Base-by-base conservation (phyloP, 2,797 vertebrate species). In the Chelon auratus region DNA sequence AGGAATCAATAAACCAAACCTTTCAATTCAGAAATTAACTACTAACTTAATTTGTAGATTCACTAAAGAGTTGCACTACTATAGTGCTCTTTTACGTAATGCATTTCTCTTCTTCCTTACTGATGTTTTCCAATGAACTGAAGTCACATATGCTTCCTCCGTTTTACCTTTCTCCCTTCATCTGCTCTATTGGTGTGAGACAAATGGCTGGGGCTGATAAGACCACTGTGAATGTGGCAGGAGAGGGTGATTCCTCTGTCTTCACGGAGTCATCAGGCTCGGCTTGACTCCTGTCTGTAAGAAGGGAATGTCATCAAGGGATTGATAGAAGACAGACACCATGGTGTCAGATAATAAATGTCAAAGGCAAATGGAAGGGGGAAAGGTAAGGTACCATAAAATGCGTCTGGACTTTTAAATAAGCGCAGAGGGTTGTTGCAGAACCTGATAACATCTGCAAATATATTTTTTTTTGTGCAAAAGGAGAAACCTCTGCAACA, bases 191-290 rank as follows among this genome's bases (percentile, higher is more conserved):
- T 62, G 18, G 30, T 64, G 58, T 68, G 26, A 83, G 18, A 60
- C 84, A 83, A 77, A 69, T 72, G 62, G 59, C 10, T 12, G 4
- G 24, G 51, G 37, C 52, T 68, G 22, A 67, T 66, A 56, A 68
- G 4, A 4, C 43, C 37, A 13, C 17, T 47, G 50, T 51, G 53
- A 70, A 42, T 17, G 36, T 47, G 36, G 42, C 30, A 63, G 54
- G 36, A 3, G 7, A 20, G 6, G 43, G 56, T 13, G 55, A 65
- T 61, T 59, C 45, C 4, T 60, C 57, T 62, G 50, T 81, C 64
- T 36, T 64, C 63, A 67, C 48, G 0, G 20, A 51, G 24, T 68
- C 37, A 74, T 68, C 33, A 72, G 39, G 42, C 59, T 64, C 45
- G 54, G 72, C 30, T 72, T 56, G 67, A 45, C 72, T 64, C 50